phyloP scores from a whole-genome alignment of 30 jellyfish, hydroid and myxozoan species.

The Haliclystus octoradiatus region DNA sequence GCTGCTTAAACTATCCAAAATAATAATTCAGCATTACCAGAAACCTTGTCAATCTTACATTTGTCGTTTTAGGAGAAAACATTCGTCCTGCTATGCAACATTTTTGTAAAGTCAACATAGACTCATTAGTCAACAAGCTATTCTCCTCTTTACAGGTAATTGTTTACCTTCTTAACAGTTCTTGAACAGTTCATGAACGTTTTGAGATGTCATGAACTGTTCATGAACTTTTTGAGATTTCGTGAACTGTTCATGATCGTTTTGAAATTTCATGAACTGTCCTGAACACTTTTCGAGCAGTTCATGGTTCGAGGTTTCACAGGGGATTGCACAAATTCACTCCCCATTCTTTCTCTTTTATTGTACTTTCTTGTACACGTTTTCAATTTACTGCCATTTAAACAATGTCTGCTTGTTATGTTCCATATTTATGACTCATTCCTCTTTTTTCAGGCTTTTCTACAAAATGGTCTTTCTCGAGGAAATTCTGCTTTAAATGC shows the following conservation, averaged over 20 bases:
- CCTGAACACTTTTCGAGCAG: too few species aligned
- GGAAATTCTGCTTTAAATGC: conserved; percentile 19
- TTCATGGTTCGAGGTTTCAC: too few species aligned
- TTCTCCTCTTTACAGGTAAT: conserved; percentile 52
- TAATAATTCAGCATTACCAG: too few species aligned
- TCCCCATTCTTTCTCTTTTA: too few species aligned
- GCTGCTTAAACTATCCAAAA: too few species aligned
- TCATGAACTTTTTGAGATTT: neutral
- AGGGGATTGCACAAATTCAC: too few species aligned
- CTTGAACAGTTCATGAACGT: too few species aligned
- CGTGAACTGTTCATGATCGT: neutral
- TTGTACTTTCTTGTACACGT: too few species aligned
- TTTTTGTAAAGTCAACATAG: conserved; percentile 49
- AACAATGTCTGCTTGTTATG: neutral
- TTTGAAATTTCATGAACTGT: too few species aligned
- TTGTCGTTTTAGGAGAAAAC: conserved; percentile 55
- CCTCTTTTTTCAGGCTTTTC: conserved; percentile 45
- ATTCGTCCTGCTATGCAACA: conserved; percentile 82
- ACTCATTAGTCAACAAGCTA: conserved; percentile 47
- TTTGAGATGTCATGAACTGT: too few species aligned
- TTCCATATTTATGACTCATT: too few species aligned
- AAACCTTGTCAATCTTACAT: neutral
- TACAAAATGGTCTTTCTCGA: conserved; percentile 28
- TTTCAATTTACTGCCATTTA: neutral
- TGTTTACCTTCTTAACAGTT: too few species aligned